phyloP scores from a whole-genome alignment of 2,888 invertebrate genomes.

The Pinctada fucata region DNA sequence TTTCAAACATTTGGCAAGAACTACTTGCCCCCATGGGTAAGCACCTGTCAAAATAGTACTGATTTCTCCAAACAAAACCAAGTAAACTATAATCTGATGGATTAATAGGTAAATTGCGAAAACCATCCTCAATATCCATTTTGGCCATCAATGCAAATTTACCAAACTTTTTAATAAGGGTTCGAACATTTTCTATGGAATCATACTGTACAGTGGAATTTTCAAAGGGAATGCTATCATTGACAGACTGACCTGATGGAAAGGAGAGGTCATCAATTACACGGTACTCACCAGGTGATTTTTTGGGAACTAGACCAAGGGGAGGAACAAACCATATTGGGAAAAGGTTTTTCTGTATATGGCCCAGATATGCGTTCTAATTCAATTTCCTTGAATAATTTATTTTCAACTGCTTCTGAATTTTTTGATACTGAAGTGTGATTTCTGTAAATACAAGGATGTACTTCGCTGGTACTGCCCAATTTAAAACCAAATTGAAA shows the following conservation, averaged over 20 bases:
- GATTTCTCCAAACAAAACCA: slow-evolving; percentile 14
- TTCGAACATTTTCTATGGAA: neutral
- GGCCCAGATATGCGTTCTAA: slow-evolving; percentile 16
- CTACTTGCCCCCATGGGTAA: too few relatives aligned
- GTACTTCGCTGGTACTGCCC: neutral
- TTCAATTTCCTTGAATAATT: slow-evolving; percentile 9
- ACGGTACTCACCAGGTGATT: too few relatives aligned
- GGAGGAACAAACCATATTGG: slow-evolving; percentile 5
- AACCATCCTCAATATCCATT: slow-evolving; percentile 34
- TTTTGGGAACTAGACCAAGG: too few relatives aligned
- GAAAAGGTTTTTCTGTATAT: neutral
- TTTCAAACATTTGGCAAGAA: slow-evolving; percentile 18
- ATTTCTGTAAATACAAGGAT: neutral
- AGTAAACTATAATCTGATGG: slow-evolving; percentile 19
- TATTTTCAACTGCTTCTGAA: neutral
- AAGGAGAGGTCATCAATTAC: too few relatives aligned
- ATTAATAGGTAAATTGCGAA: slow-evolving; percentile 8
- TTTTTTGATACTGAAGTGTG: neutral
- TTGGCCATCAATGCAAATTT: slow-evolving; percentile 30
- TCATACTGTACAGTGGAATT: neutral
- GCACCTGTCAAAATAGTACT: slow-evolving; percentile 7
- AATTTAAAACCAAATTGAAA: slow-evolving; percentile 19
- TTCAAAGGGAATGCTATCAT: too few relatives aligned
- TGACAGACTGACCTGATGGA: too few relatives aligned
- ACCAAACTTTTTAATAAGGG: slow-evolving; percentile 12